Conservation (phyloP, 2,113 vertebrate species). For the Gnathonemus echidnorhynchus region DNA sequence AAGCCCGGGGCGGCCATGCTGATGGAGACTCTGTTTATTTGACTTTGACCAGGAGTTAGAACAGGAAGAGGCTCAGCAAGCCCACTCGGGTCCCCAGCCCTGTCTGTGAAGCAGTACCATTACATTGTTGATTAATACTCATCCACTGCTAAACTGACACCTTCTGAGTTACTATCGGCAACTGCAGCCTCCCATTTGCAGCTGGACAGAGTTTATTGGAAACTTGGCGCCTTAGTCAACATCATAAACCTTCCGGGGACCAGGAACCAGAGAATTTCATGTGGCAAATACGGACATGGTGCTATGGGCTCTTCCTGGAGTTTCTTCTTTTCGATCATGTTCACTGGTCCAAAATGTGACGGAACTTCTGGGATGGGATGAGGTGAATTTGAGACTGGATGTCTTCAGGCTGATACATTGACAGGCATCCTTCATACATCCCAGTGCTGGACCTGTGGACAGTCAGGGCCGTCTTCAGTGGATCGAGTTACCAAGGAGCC, state of each 20-base stretch:
- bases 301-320: background rate
- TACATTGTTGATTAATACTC: background rate
- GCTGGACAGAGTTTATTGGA: background rate
- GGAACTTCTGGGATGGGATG: background rate
- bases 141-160: background rate
- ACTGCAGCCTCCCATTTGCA: background rate
- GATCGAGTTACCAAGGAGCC: background rate
- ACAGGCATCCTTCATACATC: background rate
- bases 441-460: background rate
- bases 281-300: background rate
- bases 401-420: background rate
- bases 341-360: background rate
- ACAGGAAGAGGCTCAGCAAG: background rate
- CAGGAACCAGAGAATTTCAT: background rate
- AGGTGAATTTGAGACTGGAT: background rate
- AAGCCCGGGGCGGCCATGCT: background rate
- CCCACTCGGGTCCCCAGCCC: conserved; percentile 39
- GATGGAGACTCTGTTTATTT: conserved; percentile 18
- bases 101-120: conserved; percentile 7
- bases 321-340: background rate
- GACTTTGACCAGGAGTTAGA: background rate
- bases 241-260: background rate
- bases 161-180: background rate
- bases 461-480: background rate
- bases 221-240: background rate